These are phyloP conservation scores for Strongylocentrotus purpuratus DNA, from an alignment of 35 echinoderm and acorn worm species.

Conservation along the genomic window DNA sequence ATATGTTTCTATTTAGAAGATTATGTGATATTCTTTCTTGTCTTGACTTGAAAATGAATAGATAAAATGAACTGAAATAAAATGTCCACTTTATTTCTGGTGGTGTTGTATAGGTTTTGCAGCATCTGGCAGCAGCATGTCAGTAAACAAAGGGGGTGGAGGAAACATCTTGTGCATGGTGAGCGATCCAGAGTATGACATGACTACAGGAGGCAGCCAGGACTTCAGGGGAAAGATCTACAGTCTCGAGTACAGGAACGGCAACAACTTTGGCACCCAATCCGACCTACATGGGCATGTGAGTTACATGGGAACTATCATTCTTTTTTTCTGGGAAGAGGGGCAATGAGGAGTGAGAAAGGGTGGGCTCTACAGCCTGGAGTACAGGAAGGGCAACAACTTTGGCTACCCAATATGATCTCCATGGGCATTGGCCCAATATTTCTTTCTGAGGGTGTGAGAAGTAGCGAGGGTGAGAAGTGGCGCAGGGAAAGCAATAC, in stretches of 20 bases:
- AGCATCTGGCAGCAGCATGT: constrained; percentile 29
- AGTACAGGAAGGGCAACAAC: neutral
- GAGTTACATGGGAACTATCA: neutral
- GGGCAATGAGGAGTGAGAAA: neutral
- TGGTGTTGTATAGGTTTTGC: constrained; percentile 21
- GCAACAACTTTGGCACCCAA: constrained; percentile 11
- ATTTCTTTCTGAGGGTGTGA: no score
- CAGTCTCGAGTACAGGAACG: constrained; percentile 39
- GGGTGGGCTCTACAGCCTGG: neutral
- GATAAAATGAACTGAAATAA: neutral
- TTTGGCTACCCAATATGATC: no score
- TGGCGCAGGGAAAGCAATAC: no score
- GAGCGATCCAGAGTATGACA: constrained; percentile 21
- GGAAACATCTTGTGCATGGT: constrained; percentile 47
- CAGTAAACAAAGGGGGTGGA: constrained; percentile 25
- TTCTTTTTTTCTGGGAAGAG: neutral
- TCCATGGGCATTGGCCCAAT: no score
- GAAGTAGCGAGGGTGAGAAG: no score
- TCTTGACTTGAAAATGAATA: neutral
- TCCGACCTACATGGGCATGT: constrained; percentile 34
- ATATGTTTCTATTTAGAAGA: neutral
- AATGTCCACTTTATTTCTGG: neutral
- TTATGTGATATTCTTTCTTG: neutral
- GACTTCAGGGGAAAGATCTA: constrained; percentile 24
- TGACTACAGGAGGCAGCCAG: neutral